Conservation (phyloP, 2,113 vertebrate genomes). For the Willisornis vidua region DNA sequence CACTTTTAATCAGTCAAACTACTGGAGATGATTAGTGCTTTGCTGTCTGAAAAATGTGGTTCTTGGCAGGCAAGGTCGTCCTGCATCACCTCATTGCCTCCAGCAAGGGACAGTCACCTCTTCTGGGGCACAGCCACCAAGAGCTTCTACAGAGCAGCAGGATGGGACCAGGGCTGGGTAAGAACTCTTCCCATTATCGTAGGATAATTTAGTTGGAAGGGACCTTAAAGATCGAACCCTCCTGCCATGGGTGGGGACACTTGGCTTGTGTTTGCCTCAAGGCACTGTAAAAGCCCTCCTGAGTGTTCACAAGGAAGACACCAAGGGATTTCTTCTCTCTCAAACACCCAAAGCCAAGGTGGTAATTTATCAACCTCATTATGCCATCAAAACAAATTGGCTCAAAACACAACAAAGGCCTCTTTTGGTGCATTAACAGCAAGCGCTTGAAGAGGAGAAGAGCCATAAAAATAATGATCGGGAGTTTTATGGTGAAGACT, state of each 20-base stretch:
- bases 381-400: not conserved
- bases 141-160: not conserved
- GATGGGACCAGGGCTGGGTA: rapidly evolving
- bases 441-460: not conserved
- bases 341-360: not conserved
- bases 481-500: not conserved
- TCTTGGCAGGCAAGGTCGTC: not conserved
- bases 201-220: not conserved
- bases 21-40: not conserved
- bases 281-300: rapidly evolving
- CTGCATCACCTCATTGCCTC: not conserved
- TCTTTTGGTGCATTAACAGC: not conserved
- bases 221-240: not conserved
- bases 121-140: not conserved
- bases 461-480: not conserved
- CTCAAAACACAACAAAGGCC: not conserved
- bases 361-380: not conserved
- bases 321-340: not conserved
- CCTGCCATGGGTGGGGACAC: too few relatives aligned
- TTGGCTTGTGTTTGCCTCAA: not conserved
- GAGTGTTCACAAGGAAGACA: rapidly evolving
- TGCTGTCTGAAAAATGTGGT: not conserved
- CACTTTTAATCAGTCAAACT: not conserved
- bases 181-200: not conserved
- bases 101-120: not conserved